These are phyloP conservation scores for Drosophila fulvimacula DNA, from an alignment of 2,888 invertebrate species.

Conservation along the genomic window DNA sequence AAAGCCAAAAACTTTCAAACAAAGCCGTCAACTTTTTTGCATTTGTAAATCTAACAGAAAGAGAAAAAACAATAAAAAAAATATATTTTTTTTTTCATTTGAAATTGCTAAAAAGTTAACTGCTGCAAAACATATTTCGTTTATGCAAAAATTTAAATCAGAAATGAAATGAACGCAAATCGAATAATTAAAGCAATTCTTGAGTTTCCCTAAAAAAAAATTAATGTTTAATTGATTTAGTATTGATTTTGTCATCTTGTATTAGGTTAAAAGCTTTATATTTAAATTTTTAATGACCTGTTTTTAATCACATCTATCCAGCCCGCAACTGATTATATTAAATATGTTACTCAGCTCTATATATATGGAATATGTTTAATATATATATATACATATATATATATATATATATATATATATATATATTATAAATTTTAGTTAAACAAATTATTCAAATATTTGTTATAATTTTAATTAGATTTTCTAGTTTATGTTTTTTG, in stretches of 20 bases:
- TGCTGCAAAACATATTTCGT: conserved; percentile 27
- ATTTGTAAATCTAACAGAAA: conserved; percentile 70
- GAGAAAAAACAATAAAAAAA: conserved; percentile 18
- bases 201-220: conserved; percentile 14
- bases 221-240: conserved; percentile 44
- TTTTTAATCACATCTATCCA: conserved; percentile 30
- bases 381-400: conserved; percentile 22
- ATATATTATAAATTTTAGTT: conserved; percentile 19
- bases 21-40: conserved; percentile 71
- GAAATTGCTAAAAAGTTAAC: neutral
- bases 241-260: conserved; percentile 66
- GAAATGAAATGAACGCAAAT: conserved; percentile 6
- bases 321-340: conserved; percentile 77
- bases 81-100: conserved; percentile 22
- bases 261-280: conserved; percentile 78
- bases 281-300: conserved; percentile 53
- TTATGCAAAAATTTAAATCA: neutral
- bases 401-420: conserved; percentile 24
- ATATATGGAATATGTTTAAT: conserved; percentile 24
- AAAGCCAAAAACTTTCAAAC: conserved; percentile 59
- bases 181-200: conserved; percentile 28
- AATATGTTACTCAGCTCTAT: conserved; percentile 64
- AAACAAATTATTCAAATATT: conserved; percentile 27
- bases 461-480: conserved; percentile 51
- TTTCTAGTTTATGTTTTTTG: conserved; percentile 75